Conservation (phyloP, 1,140 invertebrate genomes). For the Drosophila quadrilineata region DNA sequence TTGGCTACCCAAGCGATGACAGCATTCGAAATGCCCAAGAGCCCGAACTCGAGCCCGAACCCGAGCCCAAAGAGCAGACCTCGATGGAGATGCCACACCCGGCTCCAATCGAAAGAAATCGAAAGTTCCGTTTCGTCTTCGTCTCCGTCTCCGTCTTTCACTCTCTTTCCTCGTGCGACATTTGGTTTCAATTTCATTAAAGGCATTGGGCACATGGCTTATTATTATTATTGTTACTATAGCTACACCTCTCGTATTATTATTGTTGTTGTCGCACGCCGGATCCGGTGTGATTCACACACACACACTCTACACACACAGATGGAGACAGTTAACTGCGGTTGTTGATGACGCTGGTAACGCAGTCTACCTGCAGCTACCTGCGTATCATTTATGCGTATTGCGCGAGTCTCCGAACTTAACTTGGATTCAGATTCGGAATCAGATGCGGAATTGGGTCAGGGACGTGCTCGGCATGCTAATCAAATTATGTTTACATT, state of each 20-base stretch:
- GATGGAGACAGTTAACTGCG: too few species aligned
- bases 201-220: conserved; percentile 36
- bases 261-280: conserved; percentile 19
- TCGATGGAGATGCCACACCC: conserved; percentile 27
- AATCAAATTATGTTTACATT: conserved; percentile 52
- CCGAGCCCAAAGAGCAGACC: neutral
- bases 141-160: too few species aligned
- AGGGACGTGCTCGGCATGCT: conserved; percentile 75
- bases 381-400: conserved; percentile 1
- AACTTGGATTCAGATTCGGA: conserved; percentile 20
- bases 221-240: too few species aligned
- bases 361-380: conserved; percentile 34
- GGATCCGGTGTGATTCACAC: conserved; percentile 67
- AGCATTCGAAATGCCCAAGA: conserved; percentile 26
- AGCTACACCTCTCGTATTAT: neutral
- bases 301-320: neutral
- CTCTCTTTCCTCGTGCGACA: conserved; percentile 17
- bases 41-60: neutral
- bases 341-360: conserved; percentile 34
- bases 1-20: conserved; percentile 58
- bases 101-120: conserved; percentile 71
- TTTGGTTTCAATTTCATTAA: conserved; percentile 67
- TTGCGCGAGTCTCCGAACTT: conserved; percentile 39
- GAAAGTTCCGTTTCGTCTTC: conserved; percentile 71
- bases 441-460: conserved; percentile 57